Evolutionary conservation across 2,888 invertebrate genomes (phyloP).

Genomic region (Scaptomyza polygonia): DNA sequence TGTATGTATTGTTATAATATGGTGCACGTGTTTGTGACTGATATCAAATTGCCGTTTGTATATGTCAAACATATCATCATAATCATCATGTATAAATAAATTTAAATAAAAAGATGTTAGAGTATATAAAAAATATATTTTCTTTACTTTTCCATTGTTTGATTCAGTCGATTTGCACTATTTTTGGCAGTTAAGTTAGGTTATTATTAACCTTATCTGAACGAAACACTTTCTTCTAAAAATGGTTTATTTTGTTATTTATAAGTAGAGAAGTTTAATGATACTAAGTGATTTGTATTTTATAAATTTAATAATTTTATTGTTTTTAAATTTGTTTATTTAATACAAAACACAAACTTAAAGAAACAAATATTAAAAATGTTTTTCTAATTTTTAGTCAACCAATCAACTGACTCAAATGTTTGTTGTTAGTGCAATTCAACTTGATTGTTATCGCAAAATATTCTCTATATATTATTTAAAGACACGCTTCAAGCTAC

Average conservation of each 20-base stretch:
- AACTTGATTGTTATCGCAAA: not conserved
- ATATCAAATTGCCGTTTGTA: constrained; percentile 39
- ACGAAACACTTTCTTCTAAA: too few species aligned
- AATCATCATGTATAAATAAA: not conserved
- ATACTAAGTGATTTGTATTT: too few species aligned
- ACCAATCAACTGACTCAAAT: not conserved
- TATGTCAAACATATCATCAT: constrained; percentile 14
- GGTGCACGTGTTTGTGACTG: constrained; percentile 22
- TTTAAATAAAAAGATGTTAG: not conserved
- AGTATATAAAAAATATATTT: not conserved
- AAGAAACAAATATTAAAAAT: too few species aligned
- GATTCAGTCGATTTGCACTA: constrained; percentile 38
- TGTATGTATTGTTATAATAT: not conserved
- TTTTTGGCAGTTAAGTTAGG: constrained; percentile 33
- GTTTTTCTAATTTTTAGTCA: not conserved
- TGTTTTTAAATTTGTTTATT: too few species aligned
- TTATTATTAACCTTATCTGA: too few species aligned
- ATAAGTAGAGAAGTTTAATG: too few species aligned
- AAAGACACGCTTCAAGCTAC: constrained; percentile 26
- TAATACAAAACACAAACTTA: too few species aligned
- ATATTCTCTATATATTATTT: not conserved
- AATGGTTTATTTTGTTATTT: too few species aligned
- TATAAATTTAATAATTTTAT: too few species aligned
- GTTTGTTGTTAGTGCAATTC: not conserved
- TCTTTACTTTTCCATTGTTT: constrained; percentile 40